Evolutionary conservation across 2,113 vertebrate genomes (phyloP).

Genomic region (Petaurus breviceps): DNA sequence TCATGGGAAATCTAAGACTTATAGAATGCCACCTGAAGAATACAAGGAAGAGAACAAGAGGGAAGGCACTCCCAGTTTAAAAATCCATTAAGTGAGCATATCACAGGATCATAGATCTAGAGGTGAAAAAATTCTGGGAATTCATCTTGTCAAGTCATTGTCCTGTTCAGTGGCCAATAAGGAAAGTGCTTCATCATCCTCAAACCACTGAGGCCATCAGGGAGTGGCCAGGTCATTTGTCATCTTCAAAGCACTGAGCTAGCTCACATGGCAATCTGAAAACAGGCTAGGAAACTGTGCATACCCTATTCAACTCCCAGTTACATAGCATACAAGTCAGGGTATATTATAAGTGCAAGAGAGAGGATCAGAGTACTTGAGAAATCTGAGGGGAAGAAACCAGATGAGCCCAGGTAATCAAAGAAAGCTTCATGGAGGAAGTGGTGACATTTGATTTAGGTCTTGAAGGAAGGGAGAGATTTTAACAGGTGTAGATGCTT

Average conservation of each 20-base stretch:
- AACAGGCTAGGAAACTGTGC: neutral
- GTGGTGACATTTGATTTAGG: neutral
- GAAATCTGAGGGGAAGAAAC: neutral
- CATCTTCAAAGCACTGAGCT: neutral
- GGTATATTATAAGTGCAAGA: neutral
- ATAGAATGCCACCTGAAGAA: neutral
- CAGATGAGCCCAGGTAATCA: neutral
- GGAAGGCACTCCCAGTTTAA: neutral
- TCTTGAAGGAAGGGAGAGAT: neutral
- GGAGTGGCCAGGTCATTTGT: neutral
- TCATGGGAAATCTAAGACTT: neutral
- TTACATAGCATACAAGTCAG: neutral
- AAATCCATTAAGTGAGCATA: neutral
- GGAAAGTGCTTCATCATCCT: neutral
- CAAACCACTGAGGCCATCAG: neutral
- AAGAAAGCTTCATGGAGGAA: neutral
- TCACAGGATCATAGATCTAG: neutral
- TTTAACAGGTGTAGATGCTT: neutral
- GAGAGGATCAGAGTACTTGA: neutral
- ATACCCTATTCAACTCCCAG: neutral
- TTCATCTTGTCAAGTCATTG: neutral
- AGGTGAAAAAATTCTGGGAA: neutral
- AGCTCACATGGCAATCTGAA: neutral
- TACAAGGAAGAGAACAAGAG: neutral
- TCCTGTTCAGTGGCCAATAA: neutral